A percentile compares a stretch with the other conserved stretches of the same genome.
Conservation (phyloP, 1,140 invertebrate genomes). For the Trichonephila inaurata region DNA sequence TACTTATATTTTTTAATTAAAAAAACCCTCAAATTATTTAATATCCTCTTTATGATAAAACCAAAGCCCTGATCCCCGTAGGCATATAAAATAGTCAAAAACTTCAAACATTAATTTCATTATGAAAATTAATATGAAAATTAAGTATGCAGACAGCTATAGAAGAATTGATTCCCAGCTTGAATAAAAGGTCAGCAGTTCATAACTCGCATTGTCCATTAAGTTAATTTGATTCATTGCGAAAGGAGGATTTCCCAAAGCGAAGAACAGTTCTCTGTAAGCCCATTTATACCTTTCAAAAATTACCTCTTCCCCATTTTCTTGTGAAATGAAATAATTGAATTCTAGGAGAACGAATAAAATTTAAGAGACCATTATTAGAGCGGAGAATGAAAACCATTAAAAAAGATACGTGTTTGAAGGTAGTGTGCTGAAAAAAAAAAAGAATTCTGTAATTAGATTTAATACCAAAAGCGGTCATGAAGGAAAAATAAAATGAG, state of each 20-base stretch:
- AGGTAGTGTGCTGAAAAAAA: not conserved
- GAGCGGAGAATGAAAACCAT: not conserved
- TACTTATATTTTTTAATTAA: no score
- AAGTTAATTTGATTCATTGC: conserved; percentile 14
- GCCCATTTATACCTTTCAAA: not conserved
- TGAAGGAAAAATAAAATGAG: not conserved
- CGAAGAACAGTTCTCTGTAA: not conserved
- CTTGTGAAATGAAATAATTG: conserved; percentile 21
- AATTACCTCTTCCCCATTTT: not conserved
- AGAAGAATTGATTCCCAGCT: not conserved
- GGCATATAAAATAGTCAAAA: not conserved
- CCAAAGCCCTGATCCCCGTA: no score
- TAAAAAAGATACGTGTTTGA: not conserved
- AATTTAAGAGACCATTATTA: not conserved
- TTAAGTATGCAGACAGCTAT: not conserved
- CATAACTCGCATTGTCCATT: not conserved
- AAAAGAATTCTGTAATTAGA: not conserved
- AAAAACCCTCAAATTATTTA: no score
- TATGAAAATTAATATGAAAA: not conserved
- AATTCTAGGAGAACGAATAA: not conserved
- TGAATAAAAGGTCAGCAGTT: not conserved
- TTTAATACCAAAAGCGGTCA: conserved; percentile 12
- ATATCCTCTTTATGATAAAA: no score
- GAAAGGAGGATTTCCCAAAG: not conserved
- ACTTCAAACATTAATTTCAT: not conserved